Percentiles rank a stretch among this genome's conserved stretches.
phyloP scores from a whole-genome alignment of 2,113 vertebrate species.

The Zootoca vivipara region DNA sequence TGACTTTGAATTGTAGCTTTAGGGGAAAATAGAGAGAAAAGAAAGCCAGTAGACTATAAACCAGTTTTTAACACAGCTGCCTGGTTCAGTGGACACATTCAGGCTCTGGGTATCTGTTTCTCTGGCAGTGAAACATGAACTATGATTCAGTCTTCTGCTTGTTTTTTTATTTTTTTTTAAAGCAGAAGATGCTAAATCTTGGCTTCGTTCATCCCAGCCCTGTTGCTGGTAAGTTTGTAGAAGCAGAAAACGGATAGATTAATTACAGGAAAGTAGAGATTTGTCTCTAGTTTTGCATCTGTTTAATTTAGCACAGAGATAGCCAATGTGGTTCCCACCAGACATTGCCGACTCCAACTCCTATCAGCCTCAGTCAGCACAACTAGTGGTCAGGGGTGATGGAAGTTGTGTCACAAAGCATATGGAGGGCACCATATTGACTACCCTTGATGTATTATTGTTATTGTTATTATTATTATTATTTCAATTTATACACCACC shows the following conservation, averaged over 20 bases:
- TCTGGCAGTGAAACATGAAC: neutral
- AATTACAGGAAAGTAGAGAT: neutral
- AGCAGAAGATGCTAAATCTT: neutral
- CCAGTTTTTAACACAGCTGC: neutral
- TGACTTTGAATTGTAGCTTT: neutral
- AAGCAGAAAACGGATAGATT: neutral
- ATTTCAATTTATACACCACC: no score
- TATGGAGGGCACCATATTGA: no score
- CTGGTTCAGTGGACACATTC: neutral
- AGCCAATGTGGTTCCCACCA: no score
- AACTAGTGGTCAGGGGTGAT: no score
- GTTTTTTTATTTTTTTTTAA: neutral
- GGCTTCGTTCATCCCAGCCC: neutral
- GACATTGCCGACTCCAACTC: no score
- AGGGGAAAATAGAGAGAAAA: neutral
- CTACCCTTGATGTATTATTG: no score
- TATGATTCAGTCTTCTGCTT: neutral
- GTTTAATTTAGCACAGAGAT: neutral
- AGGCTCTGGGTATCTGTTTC: neutral
- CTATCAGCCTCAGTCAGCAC: no score
- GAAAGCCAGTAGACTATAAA: rapidly evolving
- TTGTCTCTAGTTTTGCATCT: neutral
- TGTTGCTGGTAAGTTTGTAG: neutral
- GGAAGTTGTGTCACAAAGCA: no score
- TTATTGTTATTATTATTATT: no score